phyloP scores from a whole-genome alignment of 2,797 vertebrate species.

The Phrynocephalus vlangalii region DNA sequence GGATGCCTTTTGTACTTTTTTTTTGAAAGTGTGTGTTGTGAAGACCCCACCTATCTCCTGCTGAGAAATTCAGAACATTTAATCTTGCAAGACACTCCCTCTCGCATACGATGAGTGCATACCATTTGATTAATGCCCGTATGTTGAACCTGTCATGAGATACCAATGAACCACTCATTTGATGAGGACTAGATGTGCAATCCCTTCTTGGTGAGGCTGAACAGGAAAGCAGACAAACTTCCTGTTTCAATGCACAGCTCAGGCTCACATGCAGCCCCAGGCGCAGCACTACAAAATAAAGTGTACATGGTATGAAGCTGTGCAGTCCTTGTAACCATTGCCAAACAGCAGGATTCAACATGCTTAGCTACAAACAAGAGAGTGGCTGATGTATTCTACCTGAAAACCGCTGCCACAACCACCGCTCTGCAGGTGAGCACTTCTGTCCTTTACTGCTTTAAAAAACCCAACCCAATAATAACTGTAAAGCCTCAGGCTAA shows the following conservation, averaged over 20 bases:
- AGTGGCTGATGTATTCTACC: neutral
- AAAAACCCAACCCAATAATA: neutral
- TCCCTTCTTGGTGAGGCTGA: neutral
- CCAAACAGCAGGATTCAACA: neutral
- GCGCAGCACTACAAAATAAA: neutral
- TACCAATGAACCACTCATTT: neutral
- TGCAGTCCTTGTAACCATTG: neutral
- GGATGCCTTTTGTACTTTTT: neutral
- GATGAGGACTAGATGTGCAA: neutral
- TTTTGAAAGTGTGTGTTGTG: neutral
- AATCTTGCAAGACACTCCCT: neutral
- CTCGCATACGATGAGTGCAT: neutral
- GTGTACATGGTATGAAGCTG: conserved; percentile 4
- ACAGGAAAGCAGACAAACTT: neutral
- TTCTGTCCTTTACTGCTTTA: neutral
- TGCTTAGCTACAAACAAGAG: neutral
- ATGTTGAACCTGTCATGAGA: too few species aligned
- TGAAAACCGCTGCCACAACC: neutral
- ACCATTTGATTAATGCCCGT: neutral
- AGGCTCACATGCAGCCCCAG: neutral
- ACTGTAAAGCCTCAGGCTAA: neutral
- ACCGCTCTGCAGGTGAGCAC: conserved; percentile 1
- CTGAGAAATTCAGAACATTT: neutral
- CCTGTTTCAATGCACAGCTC: neutral
- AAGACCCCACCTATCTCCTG: too few species aligned